phyloP scores from a whole-genome alignment of 2,888 invertebrate genomes.

The Dendrolimus pini region DNA sequence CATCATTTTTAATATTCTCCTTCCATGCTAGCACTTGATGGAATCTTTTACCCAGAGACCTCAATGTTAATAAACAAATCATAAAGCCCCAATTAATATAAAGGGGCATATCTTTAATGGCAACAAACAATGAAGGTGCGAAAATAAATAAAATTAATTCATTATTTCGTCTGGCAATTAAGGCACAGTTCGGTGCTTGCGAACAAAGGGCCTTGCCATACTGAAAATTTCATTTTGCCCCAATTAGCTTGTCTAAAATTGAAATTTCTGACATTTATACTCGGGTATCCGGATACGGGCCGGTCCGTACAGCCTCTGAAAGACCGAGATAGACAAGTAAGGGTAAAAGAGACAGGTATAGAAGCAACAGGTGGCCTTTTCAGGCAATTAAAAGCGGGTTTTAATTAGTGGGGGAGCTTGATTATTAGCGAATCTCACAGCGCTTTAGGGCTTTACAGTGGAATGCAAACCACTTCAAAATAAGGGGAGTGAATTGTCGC shows the following conservation, averaged over 20 bases:
- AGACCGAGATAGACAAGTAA: conserved; percentile 27
- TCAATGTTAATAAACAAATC: no score
- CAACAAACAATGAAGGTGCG: conserved; percentile 10
- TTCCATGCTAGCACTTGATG: no score
- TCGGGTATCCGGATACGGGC: conserved; percentile 70
- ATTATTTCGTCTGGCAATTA: conserved; percentile 60
- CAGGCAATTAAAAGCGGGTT: conserved; percentile 71
- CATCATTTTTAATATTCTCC: no score
- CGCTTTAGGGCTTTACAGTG: conserved; percentile 57
- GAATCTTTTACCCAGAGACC: no score
- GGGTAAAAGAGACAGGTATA: conserved; percentile 28
- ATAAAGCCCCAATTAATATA: not conserved
- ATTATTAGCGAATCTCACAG: conserved; percentile 66
- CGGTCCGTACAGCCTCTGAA: conserved; percentile 51
- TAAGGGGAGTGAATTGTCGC: conserved; percentile 34
- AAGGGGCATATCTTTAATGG: no score
- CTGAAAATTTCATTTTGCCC: conserved; percentile 67
- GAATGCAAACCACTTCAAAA: conserved; percentile 56
- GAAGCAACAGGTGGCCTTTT: conserved; percentile 70
- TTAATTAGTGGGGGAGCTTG: conserved; percentile 73
- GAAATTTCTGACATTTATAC: conserved; percentile 67
- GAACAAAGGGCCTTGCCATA: conserved; percentile 55
- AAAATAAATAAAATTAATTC: conserved; percentile 49
- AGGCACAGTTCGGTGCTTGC: conserved; percentile 41
- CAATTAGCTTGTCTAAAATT: conserved; percentile 68